Percentiles rank a stretch among this genome's conserved stretches.
Evolutionary conservation across 2,888 invertebrate species (phyloP).

Genomic region (Ennomos quercinarius): DNA sequence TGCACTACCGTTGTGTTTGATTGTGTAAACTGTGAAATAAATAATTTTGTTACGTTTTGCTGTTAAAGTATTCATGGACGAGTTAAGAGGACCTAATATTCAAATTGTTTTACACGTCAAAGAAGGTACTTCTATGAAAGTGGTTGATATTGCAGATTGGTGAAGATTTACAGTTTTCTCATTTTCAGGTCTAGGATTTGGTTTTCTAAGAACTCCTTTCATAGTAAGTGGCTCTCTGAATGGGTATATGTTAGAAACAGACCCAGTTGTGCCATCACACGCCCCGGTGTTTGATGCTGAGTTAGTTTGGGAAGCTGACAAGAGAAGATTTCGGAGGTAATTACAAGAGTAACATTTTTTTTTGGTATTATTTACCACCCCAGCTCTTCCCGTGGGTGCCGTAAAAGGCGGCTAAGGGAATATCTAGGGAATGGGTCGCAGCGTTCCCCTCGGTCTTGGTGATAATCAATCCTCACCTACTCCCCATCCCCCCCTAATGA

Average conservation of each 20-base stretch:
- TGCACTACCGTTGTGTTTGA: constrained; percentile 60
- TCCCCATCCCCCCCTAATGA: no score
- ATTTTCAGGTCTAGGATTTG: constrained; percentile 84
- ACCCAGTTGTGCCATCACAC: constrained; percentile 84
- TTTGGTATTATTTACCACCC: no score
- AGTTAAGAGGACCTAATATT: constrained; percentile 86
- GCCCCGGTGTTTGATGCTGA: constrained; percentile 89
- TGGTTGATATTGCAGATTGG: background rate
- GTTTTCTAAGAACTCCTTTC: constrained; percentile 82
- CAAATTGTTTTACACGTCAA: constrained; percentile 88
- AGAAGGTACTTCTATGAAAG: constrained; percentile 74
- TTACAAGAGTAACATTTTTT: constrained; percentile 22
- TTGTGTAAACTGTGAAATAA: constrained; percentile 40
- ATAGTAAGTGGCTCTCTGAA: constrained; percentile 87
- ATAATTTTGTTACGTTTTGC: no score
- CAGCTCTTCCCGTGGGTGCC: no score
- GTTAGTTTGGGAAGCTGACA: constrained; percentile 92
- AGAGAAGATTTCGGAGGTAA: constrained; percentile 88
- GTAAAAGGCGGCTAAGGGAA: no score
- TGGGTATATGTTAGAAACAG: constrained; percentile 89
- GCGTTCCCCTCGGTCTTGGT: no score
- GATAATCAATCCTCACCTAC: no score
- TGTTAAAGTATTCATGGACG: constrained; percentile 82
- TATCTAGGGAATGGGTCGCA: no score
- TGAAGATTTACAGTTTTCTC: no score